Evolutionary conservation across 2,888 invertebrate species (phyloP).

Genomic region (Oasisia sp.): DNA sequence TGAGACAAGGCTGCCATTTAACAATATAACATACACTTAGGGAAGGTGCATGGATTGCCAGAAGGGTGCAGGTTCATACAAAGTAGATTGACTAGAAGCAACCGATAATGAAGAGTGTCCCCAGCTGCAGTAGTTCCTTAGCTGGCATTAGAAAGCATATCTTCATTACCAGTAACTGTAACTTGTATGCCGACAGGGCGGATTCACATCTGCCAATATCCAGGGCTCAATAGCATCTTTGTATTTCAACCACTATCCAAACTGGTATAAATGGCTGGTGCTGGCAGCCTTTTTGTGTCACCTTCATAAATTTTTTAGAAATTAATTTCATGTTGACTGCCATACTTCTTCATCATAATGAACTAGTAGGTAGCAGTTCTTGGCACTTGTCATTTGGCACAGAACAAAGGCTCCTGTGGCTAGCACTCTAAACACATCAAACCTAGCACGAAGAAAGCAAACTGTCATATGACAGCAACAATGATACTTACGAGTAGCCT

Average conservation of each 20-base stretch:
- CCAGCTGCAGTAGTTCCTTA: not conserved
- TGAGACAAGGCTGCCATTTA: not conserved
- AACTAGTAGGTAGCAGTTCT: too few relatives aligned
- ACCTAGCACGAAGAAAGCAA: too few relatives aligned
- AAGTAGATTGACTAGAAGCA: not conserved
- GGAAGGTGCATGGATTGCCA: not conserved
- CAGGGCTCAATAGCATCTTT: not conserved
- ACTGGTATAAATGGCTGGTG: too few relatives aligned
- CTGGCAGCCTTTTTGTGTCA: too few relatives aligned
- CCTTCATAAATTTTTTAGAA: too few relatives aligned
- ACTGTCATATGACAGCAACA: not conserved
- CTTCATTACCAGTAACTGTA: not conserved
- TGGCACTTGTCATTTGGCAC: too few relatives aligned
- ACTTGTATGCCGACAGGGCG: not conserved
- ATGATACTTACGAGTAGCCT: constrained; percentile 30
- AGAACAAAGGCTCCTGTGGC: too few relatives aligned
- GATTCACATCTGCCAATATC: not conserved
- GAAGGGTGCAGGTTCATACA: not conserved
- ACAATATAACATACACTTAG: not conserved
- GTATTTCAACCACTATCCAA: too few relatives aligned
- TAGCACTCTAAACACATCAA: too few relatives aligned
- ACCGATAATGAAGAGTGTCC: not conserved
- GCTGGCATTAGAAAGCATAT: not conserved
- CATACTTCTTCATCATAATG: too few relatives aligned
- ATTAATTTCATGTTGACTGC: too few relatives aligned